Percentiles rank a stretch among this genome's conserved stretches.
phyloP scores from a whole-genome alignment of 2,888 invertebrate species.

The Tenthredo livida region DNA sequence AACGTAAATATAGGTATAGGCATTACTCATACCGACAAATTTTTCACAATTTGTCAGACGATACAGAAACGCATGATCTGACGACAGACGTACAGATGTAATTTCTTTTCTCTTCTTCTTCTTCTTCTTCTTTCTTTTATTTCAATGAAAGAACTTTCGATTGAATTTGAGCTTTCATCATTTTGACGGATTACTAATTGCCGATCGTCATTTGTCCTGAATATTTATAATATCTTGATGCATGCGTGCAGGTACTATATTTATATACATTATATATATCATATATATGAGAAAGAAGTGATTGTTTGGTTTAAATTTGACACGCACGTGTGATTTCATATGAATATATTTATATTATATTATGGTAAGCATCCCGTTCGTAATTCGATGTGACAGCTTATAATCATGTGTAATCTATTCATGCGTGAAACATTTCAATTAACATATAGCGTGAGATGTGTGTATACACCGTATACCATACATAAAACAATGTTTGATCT shows the following conservation, averaged over 20 bases:
- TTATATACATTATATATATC: not conserved
- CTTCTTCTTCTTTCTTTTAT: not conserved
- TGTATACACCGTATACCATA: not conserved
- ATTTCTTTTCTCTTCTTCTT: not conserved
- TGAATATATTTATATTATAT: conserved; percentile 32
- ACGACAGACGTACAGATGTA: not conserved
- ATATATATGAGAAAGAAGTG: not conserved
- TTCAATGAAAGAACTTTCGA: not conserved
- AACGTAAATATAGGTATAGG: not conserved
- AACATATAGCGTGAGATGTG: conserved; percentile 5
- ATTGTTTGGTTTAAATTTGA: conserved; percentile 47
- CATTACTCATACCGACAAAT: not conserved
- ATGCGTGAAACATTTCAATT: conserved; percentile 45
- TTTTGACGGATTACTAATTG: not conserved
- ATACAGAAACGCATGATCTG: not conserved
- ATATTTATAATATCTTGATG: not conserved
- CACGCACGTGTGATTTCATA: conserved; percentile 40
- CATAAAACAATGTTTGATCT: not conserved
- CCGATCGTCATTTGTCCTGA: not conserved
- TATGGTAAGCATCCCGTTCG: conserved; percentile 24
- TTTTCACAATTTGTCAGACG: not conserved
- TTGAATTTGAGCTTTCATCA: not conserved
- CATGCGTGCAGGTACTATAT: not conserved
- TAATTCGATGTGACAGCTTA: conserved; percentile 42
- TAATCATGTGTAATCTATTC: conserved; percentile 39